Conservation (phyloP, 1,140 invertebrate genomes). For the Aplysia californica region DNA sequence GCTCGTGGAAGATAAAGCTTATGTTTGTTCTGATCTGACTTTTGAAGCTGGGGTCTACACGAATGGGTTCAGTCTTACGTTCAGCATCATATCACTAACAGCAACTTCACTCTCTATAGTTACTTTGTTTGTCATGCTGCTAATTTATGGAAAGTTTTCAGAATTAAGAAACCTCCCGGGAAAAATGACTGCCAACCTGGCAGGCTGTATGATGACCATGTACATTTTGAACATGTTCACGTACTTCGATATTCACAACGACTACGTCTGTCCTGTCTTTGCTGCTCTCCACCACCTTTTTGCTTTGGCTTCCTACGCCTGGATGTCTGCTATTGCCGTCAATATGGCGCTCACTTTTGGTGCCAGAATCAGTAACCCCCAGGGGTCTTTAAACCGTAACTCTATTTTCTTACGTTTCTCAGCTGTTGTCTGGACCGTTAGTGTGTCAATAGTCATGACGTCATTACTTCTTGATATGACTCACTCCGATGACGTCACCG, state of each 20-base stretch:
- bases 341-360: too few relatives aligned
- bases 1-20: neutral
- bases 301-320: too few relatives aligned
- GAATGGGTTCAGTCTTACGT: neutral
- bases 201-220: neutral
- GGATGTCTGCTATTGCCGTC: too few relatives aligned
- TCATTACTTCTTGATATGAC: neutral
- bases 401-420: neutral
- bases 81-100: neutral
- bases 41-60: neutral
- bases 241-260: too few relatives aligned
- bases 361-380: neutral
- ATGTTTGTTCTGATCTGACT: neutral
- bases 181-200: conserved; percentile 2
- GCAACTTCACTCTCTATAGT: neutral
- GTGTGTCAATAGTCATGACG: neutral
- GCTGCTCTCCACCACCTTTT: too few relatives aligned
- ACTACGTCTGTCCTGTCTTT: too few relatives aligned
- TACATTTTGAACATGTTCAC: too few relatives aligned
- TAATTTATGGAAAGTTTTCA: too few relatives aligned
- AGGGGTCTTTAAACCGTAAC: neutral
- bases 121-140: neutral
- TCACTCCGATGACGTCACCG: too few relatives aligned
- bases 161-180: neutral
- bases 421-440: neutral